Base-by-base conservation (phyloP, 2,888 invertebrate species). In the Phlogophora meticulosa region DNA sequence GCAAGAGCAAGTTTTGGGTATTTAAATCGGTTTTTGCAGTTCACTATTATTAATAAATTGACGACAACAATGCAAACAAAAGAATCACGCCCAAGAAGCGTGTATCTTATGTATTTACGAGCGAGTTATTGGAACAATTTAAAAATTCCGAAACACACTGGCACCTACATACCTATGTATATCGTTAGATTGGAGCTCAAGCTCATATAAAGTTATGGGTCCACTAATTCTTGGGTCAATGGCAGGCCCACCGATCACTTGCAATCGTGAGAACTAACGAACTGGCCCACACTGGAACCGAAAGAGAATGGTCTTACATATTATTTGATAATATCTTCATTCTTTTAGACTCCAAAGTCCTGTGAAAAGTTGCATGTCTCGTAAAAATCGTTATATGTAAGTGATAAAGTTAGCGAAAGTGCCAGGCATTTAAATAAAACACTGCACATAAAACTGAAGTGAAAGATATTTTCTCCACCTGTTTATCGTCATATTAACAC, bases 201-300 rank as follows among this genome's bases (percentile, higher is more conserved):
- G 59, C 59, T 73, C 61, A 63, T 72, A 56, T 72, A 62, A 62
- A 69, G 68, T 72, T 70, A 65, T 78, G 65, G 65, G 70, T 75
- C 75, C 61, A 73, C 70, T 75, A 82, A 76, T 73, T 68, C 76
- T 71, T 68, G 76, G 87, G 87, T 87, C 87, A 86, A 86, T 87
- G 83, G 85, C 83, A 80, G 80, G 61, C 75, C 63, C 77, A 72
- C 78, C 82, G 73, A 81, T 83, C 78, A 81, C 76, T 57, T 52
- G 68, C 63, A 77, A 70, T 72, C 84, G 85, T 86, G 87, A 79
- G 83, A 82, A 81, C 73, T 71, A 58, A 66, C 56, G 28, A 32
- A 72, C 69, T 69, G 45, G 45, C 68, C 68, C 72, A 53, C 62
- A 76, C 70, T 52, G 70, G 53, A 65, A 58, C 63, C 63, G 28